These are phyloP conservation scores for Hippoglossus stenolepis DNA, from an alignment of 2,113 vertebrate genomes.

Conservation along the genomic window DNA sequence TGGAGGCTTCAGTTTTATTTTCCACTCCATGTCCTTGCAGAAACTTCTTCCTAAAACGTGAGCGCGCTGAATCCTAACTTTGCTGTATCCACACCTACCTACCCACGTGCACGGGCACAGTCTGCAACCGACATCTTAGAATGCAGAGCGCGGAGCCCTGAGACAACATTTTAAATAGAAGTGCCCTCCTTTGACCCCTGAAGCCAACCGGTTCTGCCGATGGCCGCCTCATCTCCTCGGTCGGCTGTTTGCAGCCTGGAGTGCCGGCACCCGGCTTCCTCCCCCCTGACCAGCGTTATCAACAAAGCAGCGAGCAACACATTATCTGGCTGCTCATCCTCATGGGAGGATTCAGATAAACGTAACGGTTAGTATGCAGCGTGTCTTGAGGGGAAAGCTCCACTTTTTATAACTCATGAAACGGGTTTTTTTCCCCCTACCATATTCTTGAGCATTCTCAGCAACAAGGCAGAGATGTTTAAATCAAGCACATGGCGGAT, in stretches of 20 bases:
- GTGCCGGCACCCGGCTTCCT: conserved; percentile 43
- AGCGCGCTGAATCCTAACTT: not conserved
- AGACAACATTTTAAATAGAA: conserved; percentile 51
- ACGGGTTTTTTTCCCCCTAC: conserved; percentile 2
- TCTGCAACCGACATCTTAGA: conserved; percentile 6
- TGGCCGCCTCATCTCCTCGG: conserved; percentile 56
- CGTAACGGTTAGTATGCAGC: conserved; percentile 61
- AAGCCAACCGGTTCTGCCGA: conserved; percentile 44
- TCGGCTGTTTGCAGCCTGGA: conserved; percentile 57
- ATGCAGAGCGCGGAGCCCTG: conserved; percentile 34
- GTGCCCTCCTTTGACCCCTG: conserved; percentile 41
- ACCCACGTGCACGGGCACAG: not conserved
- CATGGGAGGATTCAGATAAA: conserved; percentile 62
- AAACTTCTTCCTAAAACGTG: not conserved
- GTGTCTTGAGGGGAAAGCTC: conserved; percentile 26
- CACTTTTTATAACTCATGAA: conserved; percentile 19
- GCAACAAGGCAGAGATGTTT: not conserved
- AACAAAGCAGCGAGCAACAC: conserved; percentile 61
- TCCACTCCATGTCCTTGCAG: not conserved
- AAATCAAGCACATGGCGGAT: not conserved
- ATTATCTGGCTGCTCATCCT: conserved; percentile 60
- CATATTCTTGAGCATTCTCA: not conserved
- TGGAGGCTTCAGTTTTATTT: too few species aligned
- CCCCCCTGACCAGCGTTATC: conserved; percentile 60
- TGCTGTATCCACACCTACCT: not conserved